phyloP scores from a whole-genome alignment of 2,888 invertebrate genomes.

The Xestia sexstrigata region DNA sequence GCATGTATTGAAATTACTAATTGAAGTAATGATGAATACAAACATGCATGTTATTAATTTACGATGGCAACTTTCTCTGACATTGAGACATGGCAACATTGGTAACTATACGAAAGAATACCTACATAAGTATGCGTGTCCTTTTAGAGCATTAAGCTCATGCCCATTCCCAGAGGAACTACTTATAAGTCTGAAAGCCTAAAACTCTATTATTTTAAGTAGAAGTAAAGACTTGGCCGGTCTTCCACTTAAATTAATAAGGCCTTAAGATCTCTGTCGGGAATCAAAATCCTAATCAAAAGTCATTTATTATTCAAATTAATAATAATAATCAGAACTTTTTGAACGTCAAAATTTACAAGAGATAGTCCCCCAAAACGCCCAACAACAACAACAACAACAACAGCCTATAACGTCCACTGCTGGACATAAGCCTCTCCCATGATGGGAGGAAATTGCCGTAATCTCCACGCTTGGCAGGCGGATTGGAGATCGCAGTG shows the following conservation, averaged over 20 bases:
- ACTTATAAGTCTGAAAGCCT: slow-evolving; percentile 11
- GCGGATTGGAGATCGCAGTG: too few relatives aligned
- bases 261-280: background rate
- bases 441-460: too few relatives aligned
- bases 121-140: background rate
- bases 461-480: too few relatives aligned
- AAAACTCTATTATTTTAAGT: background rate
- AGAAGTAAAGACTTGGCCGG: background rate
- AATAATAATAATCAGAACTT: background rate
- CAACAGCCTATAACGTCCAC: too few relatives aligned
- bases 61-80: background rate
- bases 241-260: background rate
- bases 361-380: too few relatives aligned
- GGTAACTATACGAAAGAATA: background rate
- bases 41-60: background rate
- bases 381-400: too few relatives aligned
- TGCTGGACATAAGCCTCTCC: too few relatives aligned
- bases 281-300: background rate
- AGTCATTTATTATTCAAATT: background rate
- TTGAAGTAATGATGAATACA: background rate
- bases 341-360: background rate
- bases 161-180: background rate
- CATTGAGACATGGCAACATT: background rate
- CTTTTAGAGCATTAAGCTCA: background rate
- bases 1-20: background rate